Base-by-base conservation (phyloP, 1,140 invertebrate genomes). In the Drosophila chauvacae region DNA sequence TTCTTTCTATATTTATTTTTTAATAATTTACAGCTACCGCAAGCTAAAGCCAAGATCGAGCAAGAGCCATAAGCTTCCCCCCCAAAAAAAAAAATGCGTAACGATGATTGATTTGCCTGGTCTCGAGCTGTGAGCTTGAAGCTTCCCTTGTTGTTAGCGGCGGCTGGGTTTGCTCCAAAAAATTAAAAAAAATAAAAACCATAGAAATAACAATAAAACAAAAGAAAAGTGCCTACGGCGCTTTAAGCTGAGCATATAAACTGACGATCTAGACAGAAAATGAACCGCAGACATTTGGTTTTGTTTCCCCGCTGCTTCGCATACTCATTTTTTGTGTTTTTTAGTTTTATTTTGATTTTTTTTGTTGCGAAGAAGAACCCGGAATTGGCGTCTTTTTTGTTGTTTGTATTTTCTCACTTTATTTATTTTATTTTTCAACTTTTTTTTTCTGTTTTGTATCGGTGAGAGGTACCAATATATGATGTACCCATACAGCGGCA, bases 261-360 rank as follows among this genome's bases (percentile, higher is more conserved):
- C 57, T 87, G 84, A 83, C 85, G 85, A 88, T 84, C 84, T 90
- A 88, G 80, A 84, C 84, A 90, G 77, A 88, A 90, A 88, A 90
- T 90, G 66, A 80, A 77, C 72, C 76, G 61, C 66, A 87, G 83
- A 87, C 80, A 63, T 68, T 86, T 87, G 61, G 66, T 44, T 64
- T 63, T 63, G 33, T 53, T 59, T 56, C 37, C 2, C 47, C 68
- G 20, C 66, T 48, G 39, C 68, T 48, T 71, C 63, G 18, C 14
- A 56, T 47, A 55, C 63, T 55, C 35, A 59, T 45, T 45, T 35
- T 39, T 33, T 45, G 47, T 3, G n/a, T n/a, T n/a, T 23, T 55
- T 44, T 23, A 35, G 39, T 57, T 57, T 68, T 69, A 33, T 50
- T 66, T 66, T 11, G 50, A 47, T 20, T 18, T 42, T 18, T 42